Conservation (phyloP, 2,113 vertebrate species). For the Azemiops feae region DNA sequence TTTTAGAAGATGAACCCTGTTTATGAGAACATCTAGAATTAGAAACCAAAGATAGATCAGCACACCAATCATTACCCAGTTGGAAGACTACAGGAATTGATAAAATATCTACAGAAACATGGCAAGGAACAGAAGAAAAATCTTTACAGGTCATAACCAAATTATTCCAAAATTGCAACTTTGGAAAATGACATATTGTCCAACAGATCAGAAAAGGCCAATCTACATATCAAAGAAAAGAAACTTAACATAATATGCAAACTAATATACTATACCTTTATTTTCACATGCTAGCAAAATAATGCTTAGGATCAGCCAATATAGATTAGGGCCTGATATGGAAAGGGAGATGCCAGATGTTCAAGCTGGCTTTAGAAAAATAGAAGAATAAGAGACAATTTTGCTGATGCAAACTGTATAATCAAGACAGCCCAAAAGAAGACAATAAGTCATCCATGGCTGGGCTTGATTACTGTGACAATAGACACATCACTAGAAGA, state of each 20-base stretch:
- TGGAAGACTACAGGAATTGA: neutral
- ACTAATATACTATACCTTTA: neutral
- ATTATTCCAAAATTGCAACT: neutral
- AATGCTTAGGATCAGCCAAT: neutral
- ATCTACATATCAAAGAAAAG: neutral
- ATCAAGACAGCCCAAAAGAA: neutral
- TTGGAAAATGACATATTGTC: neutral
- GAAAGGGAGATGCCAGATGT: neutral
- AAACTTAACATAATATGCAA: neutral
- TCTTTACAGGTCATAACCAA: neutral
- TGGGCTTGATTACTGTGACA: neutral
- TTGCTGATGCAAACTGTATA: neutral
- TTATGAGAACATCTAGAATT: neutral
- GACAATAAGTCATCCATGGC: neutral
- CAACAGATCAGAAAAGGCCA: neutral
- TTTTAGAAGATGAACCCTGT: neutral
- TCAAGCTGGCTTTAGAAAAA: neutral
- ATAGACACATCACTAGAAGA: neutral
- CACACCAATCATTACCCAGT: neutral
- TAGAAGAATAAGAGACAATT: neutral
- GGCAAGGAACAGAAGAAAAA: neutral
- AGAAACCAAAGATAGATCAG: neutral
- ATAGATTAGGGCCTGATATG: neutral
- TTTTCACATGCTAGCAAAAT: neutral
- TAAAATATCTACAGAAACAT: neutral